Evolutionary conservation across 1,140 invertebrate genomes (phyloP).

Genomic region (Harpegnathos saltator): DNA sequence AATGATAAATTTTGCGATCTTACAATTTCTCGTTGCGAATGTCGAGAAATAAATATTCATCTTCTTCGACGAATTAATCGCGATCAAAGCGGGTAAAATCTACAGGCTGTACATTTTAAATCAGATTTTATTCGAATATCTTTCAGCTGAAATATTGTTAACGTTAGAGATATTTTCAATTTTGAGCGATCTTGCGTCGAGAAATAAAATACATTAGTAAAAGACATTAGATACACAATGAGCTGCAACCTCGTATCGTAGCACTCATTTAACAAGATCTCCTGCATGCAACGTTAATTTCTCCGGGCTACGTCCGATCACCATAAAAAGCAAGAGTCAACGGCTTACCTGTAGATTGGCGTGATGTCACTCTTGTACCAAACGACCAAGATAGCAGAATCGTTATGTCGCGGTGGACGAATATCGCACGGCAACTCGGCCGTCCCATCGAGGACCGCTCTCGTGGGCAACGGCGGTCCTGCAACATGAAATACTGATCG

Average conservation of each 20-base stretch:
- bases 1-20: no score
- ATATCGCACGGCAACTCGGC: slow-evolving; percentile 89
- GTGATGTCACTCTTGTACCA: slow-evolving; percentile 89
- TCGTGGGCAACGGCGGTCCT: slow-evolving; percentile 87
- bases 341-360: slow-evolving; percentile 88
- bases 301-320: background rate
- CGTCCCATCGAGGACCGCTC: slow-evolving; percentile 87
- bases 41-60: no score
- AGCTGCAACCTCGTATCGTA: background rate
- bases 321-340: slow-evolving; percentile 10
- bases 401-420: slow-evolving; percentile 86
- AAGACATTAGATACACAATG: background rate
- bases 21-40: no score
- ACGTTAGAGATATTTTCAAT: background rate
- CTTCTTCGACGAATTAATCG: background rate
- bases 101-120: background rate
- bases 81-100: background rate
- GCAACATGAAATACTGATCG: slow-evolving; percentile 83
- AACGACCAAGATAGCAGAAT: slow-evolving; percentile 88
- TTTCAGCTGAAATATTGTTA: background rate
- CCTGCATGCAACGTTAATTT: slow-evolving; percentile 18
- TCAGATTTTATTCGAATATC: background rate
- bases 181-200: no score
- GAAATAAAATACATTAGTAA: no score
- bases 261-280: background rate